phyloP scores from a whole-genome alignment of 2,113 vertebrate genomes.

The Myiagra hebetior region DNA sequence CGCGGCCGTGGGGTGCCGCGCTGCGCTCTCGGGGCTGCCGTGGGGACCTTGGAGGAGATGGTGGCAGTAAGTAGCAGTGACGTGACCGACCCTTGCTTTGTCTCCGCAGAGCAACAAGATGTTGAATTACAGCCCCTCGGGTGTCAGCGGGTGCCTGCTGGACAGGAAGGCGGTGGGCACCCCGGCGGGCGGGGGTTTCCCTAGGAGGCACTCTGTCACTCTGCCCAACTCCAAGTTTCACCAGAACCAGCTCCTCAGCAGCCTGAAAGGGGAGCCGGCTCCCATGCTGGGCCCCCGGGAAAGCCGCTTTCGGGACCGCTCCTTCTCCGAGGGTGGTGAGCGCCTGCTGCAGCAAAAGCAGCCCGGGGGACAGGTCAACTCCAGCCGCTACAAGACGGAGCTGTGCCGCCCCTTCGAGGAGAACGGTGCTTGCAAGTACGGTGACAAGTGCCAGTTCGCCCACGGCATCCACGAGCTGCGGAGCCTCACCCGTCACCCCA shows the following conservation, averaged over 20 bases:
- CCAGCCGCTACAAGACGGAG: conserved; percentile 98
- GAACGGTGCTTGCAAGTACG: conserved; percentile 96
- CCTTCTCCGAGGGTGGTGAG: conserved; percentile 94
- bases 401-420: conserved; percentile 97
- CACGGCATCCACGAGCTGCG: conserved; percentile 96
- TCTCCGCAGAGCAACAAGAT: conserved; percentile 88
- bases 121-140: conserved; percentile 86
- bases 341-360: conserved; percentile 86
- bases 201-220: conserved; percentile 93
- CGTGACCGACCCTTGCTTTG: conserved; percentile 18
- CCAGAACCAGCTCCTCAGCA: conserved; percentile 92
- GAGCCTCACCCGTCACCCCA: conserved; percentile 95
- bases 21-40: background rate
- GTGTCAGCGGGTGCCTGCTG: conserved; percentile 88
- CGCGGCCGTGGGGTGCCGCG: background rate
- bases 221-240: conserved; percentile 88
- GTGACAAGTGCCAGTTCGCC: conserved; percentile 98
- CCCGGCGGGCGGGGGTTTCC: conserved; percentile 85
- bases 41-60: background rate
- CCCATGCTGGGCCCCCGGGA: conserved; percentile 87
- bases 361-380: conserved; percentile 88
- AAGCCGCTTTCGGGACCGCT: conserved; percentile 92
- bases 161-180: conserved; percentile 98
- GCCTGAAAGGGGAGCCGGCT: conserved; percentile 85
- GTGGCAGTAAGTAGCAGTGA: background rate